Conservation (phyloP, 2,797 vertebrate species). For the Streptopelia turtur region DNA sequence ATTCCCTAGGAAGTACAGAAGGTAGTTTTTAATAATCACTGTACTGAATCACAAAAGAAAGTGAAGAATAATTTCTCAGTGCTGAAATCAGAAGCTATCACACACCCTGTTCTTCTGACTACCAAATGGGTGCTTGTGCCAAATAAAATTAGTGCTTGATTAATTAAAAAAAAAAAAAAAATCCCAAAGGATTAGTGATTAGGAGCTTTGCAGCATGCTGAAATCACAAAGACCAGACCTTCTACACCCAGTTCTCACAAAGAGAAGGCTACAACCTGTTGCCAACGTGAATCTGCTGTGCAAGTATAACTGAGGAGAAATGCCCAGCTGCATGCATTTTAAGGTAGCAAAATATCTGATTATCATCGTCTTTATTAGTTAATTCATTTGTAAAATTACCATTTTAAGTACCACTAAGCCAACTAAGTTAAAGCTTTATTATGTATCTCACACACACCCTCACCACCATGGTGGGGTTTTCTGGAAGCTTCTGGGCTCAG, state of each 20-base stretch:
- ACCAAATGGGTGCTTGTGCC: not conserved
- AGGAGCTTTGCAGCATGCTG: not conserved
- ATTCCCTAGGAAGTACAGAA: not conserved
- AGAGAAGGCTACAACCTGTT: not conserved
- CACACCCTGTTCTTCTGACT: not conserved
- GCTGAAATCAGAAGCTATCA: not conserved
- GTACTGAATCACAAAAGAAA: not conserved
- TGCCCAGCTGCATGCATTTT: not conserved
- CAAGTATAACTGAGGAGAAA: constrained; percentile 13
- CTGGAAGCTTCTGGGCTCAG: not conserved
- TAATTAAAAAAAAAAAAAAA: not conserved
- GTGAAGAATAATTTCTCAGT: not conserved
- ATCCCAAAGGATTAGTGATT: not conserved
- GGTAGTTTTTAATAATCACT: not conserved
- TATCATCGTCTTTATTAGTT: not conserved
- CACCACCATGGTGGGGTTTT: accelerated
- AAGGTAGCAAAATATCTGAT: not conserved
- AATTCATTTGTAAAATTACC: not conserved
- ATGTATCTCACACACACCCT: too few species aligned
- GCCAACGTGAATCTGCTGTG: not conserved
- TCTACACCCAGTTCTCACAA: not conserved
- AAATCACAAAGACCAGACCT: not conserved
- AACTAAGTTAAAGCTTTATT: not conserved
- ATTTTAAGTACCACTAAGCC: not conserved
- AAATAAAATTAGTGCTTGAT: not conserved